phyloP scores from a whole-genome alignment of 2,888 invertebrate genomes.

The Rhagophthalmus giganteus region DNA sequence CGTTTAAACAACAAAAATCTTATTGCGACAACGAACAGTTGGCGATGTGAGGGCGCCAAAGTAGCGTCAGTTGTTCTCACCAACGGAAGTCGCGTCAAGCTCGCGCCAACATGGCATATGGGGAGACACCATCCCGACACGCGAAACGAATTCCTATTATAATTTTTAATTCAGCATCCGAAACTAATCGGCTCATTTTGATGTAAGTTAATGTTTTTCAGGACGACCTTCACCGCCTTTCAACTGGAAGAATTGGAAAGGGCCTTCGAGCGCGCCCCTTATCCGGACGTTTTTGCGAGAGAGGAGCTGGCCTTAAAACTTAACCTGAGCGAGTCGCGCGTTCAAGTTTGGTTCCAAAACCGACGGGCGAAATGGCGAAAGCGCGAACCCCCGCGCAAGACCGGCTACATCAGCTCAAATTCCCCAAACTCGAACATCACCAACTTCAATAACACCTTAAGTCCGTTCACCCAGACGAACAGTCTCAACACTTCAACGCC shows the following conservation, averaged over 20 bases:
- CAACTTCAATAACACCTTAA: conserved; percentile 60
- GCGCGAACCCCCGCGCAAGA: conserved; percentile 89
- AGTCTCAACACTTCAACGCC: conserved; percentile 54
- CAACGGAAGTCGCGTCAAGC: no score
- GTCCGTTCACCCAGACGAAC: conserved; percentile 60
- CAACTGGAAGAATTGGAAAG: conserved; percentile 91
- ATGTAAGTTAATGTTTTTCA: conserved; percentile 50
- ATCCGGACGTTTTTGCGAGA: conserved; percentile 93
- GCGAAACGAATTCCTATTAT: no score
- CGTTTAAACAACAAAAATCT: no score
- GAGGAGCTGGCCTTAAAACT: conserved; percentile 91
- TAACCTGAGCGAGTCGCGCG: conserved; percentile 79
- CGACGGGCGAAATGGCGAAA: conserved; percentile 93
- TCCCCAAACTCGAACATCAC: conserved; percentile 66
- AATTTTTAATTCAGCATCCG: no score
- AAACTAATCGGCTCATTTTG: background rate
- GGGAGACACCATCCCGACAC: no score
- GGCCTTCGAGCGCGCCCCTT: conserved; percentile 93
- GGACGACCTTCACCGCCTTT: conserved; percentile 94
- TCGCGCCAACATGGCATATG: no score
- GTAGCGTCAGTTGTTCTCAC: no score
- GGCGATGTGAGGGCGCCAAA: no score
- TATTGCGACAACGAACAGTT: no score
- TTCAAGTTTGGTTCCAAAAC: conserved; percentile 87
- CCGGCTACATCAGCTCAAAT: conserved; percentile 74